Evolutionary conservation across 2,113 vertebrate genomes (phyloP).

Genomic region (Sinocyclocheilus grahami): DNA sequence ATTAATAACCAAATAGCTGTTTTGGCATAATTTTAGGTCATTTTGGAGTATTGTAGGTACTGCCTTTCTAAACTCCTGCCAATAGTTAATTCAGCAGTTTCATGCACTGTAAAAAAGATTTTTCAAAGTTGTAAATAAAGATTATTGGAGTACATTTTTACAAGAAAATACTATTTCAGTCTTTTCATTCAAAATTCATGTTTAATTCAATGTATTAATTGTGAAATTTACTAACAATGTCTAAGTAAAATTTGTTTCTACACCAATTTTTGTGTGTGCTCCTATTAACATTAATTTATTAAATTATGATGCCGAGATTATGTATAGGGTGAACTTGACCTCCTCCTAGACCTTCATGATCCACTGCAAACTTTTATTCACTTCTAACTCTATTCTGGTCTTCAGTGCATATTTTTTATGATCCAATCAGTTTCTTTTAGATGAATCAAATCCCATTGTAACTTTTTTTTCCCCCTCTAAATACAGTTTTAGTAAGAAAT

Average conservation of each 20-base stretch:
- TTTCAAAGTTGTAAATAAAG: too few relatives aligned
- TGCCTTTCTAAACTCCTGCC: not conserved
- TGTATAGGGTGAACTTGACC: not conserved
- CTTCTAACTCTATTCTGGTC: not conserved
- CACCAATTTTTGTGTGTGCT: too few relatives aligned
- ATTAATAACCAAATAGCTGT: not conserved
- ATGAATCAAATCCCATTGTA: not conserved
- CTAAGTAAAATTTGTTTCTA: too few relatives aligned
- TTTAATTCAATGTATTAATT: too few relatives aligned
- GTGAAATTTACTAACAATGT: too few relatives aligned
- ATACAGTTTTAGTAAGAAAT: not conserved
- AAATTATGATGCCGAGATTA: not conserved
- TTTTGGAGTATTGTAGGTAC: too few relatives aligned
- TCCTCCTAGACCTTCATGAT: not conserved
- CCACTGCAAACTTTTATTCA: not conserved
- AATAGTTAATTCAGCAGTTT: not conserved
- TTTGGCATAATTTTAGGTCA: not conserved
- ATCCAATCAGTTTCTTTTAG: not conserved
- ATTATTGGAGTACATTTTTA: too few relatives aligned
- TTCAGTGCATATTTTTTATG: not conserved
- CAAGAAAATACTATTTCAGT: too few relatives aligned
- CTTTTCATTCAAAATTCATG: too few relatives aligned
- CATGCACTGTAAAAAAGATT: not conserved
- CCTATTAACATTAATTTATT: not conserved
- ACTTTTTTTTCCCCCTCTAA: not conserved